Conservation (phyloP, 2,888 invertebrate genomes). For the Smittia sp. region DNA sequence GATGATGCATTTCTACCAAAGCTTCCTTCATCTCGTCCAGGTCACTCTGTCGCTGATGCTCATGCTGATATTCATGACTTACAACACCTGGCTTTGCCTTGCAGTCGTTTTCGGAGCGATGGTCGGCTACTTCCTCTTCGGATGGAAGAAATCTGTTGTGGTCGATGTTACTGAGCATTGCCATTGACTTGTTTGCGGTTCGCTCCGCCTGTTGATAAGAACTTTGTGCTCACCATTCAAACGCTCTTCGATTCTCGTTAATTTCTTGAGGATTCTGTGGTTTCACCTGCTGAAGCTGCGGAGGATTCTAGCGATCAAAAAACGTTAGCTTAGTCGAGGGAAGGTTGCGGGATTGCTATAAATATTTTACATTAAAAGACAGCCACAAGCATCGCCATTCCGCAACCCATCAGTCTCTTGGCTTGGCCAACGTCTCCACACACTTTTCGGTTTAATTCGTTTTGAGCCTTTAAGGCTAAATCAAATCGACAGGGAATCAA, state of each 20-base stretch:
- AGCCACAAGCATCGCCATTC: too few species aligned
- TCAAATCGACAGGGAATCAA: too few species aligned
- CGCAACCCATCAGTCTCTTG: too few species aligned
- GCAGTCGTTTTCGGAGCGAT: slow-evolving; percentile 87
- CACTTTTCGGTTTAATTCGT: too few species aligned
- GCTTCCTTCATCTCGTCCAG: slow-evolving; percentile 82
- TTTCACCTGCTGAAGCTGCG: neutral
- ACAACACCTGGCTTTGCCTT: slow-evolving; percentile 89
- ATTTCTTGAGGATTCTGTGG: neutral
- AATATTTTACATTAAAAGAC: too few species aligned
- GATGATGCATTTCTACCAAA: slow-evolving; percentile 79
- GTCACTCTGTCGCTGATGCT: slow-evolving; percentile 88
- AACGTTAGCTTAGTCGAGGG: neutral
- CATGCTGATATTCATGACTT: slow-evolving; percentile 97
- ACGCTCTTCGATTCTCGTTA: neutral
- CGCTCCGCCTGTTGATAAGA: neutral
- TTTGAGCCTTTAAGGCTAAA: too few species aligned
- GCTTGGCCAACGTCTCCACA: too few species aligned
- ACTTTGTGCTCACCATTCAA: neutral
- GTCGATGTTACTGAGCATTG: slow-evolving; percentile 95
- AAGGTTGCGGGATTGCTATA: too few species aligned
- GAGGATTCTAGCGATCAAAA: neutral
- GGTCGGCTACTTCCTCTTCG: slow-evolving; percentile 90
- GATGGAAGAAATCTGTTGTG: slow-evolving; percentile 91
- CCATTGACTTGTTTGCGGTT: slow-evolving; percentile 60